Base-by-base conservation (phyloP, 2,888 invertebrate species). In the Caradrina kadenii region DNA sequence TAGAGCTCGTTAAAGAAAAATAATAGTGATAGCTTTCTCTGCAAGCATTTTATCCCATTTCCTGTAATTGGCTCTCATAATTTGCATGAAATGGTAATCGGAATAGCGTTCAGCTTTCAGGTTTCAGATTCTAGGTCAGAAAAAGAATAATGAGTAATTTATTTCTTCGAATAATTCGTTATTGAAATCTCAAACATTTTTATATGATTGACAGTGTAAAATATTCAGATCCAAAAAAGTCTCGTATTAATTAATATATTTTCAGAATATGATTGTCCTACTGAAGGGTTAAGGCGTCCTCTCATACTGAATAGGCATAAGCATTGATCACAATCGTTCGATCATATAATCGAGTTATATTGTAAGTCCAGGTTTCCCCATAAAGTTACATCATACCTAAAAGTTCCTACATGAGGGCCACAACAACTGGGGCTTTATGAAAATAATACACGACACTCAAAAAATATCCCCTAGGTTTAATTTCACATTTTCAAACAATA, bases 21-120 rank as follows among this genome's bases (percentile, higher is more conserved):
- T 56, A 64, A 55, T n/a, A 52, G n/a, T 45, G 3, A 15, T 21
- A 26, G 19, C 15, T 35, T 63, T 49, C 6, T 63, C 48, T 49
- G 4, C 22, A 21, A 61, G 17, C 13, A 22, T 60, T 68, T 39
- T 39, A 50, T 54, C n/a, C 17, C 3, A 39, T 63, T 59, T 60
- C 22, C 60, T 48, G 17, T 76, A 79, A 76, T 79, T 73, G 74
- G 74, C 56, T 76, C 26, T 56, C 49, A 63, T 26, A 1, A 76
- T 76, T 79, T 76, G 67, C 79, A 63, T 79, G 21, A 60, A 56
- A 75, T 78, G 60, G 60, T 73, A 76, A 79, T 63, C 49, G 63
- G 56, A 21, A 59, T 50, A 45, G 13, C 22, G 17, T 54, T 10
- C 26, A 50, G 58, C 61, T 61, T 35, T 61, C 26, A 53, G 52